Conservation (phyloP, 2,113 vertebrate species). For the Pseudorhombus dupliciocellatus region DNA sequence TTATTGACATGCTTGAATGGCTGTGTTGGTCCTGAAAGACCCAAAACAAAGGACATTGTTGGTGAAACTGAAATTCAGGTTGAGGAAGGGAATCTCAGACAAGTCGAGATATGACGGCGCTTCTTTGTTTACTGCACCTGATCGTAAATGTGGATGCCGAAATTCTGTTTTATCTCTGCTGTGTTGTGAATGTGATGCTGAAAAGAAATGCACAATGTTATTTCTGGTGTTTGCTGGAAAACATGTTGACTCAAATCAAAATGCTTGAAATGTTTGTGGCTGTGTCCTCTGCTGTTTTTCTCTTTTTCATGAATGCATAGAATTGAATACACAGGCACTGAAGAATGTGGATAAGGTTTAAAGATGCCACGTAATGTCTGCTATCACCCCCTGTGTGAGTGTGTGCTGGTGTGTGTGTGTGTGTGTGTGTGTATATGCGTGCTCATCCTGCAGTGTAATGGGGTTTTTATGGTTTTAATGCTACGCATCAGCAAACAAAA, state of each 20-base stretch:
- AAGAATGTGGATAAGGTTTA: background rate
- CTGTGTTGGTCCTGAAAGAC: background rate
- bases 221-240: background rate
- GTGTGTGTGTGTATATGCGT: background rate
- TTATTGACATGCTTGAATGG: background rate
- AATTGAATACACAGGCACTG: background rate
- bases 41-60: background rate
- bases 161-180: background rate
- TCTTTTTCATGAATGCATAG: background rate
- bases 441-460: slow-evolving; percentile 40
- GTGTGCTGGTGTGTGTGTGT: background rate
- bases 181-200: background rate
- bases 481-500: slow-evolving; percentile 47
- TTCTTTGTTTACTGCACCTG: background rate
- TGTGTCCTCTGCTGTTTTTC: background rate
- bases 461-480: slow-evolving; percentile 60
- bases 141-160: background rate
- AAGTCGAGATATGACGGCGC: no score
- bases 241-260: no score
- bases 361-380: slow-evolving; percentile 9
- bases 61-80: background rate
- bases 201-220: background rate
- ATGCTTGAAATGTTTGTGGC: background rate
- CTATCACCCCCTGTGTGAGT: background rate
- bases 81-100: background rate